Percentiles rank a stretch among this genome's conserved stretches.
Conservation (phyloP, 2,113 vertebrate genomes). For the Argyrosomus japonicus region DNA sequence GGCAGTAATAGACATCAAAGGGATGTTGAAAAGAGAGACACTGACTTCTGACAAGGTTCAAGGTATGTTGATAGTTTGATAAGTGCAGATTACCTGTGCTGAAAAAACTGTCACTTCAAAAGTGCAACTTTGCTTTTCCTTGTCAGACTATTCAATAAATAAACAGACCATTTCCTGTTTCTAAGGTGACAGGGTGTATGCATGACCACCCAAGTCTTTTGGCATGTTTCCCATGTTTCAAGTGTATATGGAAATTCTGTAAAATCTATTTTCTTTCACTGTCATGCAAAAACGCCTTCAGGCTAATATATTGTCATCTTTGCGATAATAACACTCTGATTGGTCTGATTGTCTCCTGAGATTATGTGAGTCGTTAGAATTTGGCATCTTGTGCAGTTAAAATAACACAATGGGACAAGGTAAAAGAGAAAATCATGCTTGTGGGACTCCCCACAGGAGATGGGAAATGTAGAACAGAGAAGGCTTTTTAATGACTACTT, state of each 20-base stretch:
- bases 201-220: constrained; percentile 53
- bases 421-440: neutral
- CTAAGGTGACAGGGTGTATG: constrained; percentile 12
- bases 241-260: neutral
- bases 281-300: neutral
- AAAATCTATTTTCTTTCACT: neutral
- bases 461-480: neutral
- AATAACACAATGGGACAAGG: neutral
- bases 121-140: neutral
- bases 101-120: constrained; percentile 39
- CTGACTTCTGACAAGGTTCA: constrained; percentile 28
- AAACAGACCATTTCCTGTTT: constrained; percentile 12
- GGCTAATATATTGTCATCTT: neutral
- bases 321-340: constrained; percentile 16
- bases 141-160: constrained; percentile 6
- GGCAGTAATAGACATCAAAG: constrained; percentile 40
- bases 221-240: constrained; percentile 9
- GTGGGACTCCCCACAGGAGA: constrained; percentile 20
- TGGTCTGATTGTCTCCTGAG: neutral
- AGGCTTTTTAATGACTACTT: neutral
- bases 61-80: constrained; percentile 32
- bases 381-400: constrained; percentile 6
- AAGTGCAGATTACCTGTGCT: constrained; percentile 45
- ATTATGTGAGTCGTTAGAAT: neutral
- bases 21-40: constrained; percentile 26